Base-by-base conservation (phyloP, 2,888 invertebrate genomes). In the Oligia fasciuncula region DNA sequence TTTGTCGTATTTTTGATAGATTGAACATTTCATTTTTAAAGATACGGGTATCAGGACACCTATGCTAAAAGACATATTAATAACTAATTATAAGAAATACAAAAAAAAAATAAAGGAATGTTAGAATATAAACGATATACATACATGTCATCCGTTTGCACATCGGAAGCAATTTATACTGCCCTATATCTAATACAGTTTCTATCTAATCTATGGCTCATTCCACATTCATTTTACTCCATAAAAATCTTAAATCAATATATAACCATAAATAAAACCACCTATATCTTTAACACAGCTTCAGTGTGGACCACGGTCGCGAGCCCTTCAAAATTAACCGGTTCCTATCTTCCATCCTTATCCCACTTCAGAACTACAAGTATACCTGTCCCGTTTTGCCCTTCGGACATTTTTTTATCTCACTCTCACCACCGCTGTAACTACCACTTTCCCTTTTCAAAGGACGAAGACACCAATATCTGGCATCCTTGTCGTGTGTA, bases 391-490 rank as follows among this genome's bases (percentile, higher is more conserved):
- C 89, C 93, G 80, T 77, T 94, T 91, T 91, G 91, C 94, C 95
- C 95, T 94, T 94, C 94, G 95, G 94, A 90, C 91, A 95, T 95
- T 96, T 95, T 95, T 96, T 96, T 94, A 95, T 96, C 96, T 96
- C 96, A 96, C 96, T 96, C 96, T 96, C 94, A 92, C 96, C 94
- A 93, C 91, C 92, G 94, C 92, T 92, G 87, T 91, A 92, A 94
- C 93, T 94, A 95, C 94, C 96, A 97, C 97, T 96, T 97, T 97
- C 97, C 97, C 96, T 97, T 96, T 97, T 96, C 93, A 96, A 96
- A 96, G 96, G 96, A 96, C 96, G 97, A 96, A 96, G 96, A 95
- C 95, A 94, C 94, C 90, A 88, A 85, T 84, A 74, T 89, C 57
- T 66, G 62, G 62, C 69, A 73, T 95, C 95, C 82, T 88, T 87